Conservation (phyloP, 1,140 invertebrate species). For the Pseudomyrmex dendroicus region DNA sequence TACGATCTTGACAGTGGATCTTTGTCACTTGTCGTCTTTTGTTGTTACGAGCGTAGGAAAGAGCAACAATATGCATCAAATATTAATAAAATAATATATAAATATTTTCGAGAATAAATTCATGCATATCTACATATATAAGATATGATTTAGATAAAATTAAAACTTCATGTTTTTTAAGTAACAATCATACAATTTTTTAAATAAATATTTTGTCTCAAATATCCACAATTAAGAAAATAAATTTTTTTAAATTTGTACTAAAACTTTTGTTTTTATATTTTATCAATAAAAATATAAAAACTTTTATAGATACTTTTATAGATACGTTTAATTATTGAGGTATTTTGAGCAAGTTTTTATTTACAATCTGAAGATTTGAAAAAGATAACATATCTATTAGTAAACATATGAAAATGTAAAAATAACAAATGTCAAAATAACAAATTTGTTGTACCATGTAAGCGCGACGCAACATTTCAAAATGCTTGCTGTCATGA, state of each 20-base stretch:
- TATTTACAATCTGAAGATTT: neutral
- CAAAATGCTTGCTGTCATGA: neutral
- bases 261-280: too few species aligned
- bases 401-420: too few species aligned
- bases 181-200: too few species aligned
- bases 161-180: too few species aligned
- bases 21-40: neutral
- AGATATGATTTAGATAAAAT: too few species aligned
- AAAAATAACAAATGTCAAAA: too few species aligned
- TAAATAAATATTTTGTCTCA: too few species aligned
- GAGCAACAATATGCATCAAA: slow-evolving; percentile 1
- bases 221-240: too few species aligned
- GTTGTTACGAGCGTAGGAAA: neutral
- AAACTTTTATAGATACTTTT: neutral
- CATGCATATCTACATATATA: too few species aligned
- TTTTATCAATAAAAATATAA: neutral
- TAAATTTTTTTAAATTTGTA: too few species aligned
- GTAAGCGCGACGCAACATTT: neutral
- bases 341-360: neutral
- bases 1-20: neutral
- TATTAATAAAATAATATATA: too few species aligned
- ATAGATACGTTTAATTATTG: neutral
- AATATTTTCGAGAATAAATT: too few species aligned
- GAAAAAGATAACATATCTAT: neutral
- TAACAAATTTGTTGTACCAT: neutral